phyloP scores from a whole-genome alignment of 2,113 vertebrate genomes.

The Zapornia atra region DNA sequence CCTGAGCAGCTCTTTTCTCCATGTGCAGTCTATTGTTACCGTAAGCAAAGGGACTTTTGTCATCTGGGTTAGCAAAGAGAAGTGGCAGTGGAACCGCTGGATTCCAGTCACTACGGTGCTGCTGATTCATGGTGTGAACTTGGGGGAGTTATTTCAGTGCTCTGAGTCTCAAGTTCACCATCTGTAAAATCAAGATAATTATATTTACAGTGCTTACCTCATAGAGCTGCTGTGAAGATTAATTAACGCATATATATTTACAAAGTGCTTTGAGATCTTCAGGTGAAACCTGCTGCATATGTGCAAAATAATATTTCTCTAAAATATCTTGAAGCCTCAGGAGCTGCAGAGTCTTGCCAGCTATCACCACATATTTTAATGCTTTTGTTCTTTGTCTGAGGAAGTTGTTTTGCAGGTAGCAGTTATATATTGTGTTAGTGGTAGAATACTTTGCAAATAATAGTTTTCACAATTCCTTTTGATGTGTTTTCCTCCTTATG shows the following conservation, averaged over 20 bases:
- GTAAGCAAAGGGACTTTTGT: neutral
- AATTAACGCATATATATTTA: constrained; percentile 67
- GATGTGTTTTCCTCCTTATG: neutral
- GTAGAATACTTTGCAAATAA: neutral
- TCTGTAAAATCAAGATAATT: constrained; percentile 66
- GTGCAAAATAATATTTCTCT: constrained; percentile 30
- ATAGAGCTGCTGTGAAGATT: constrained; percentile 57
- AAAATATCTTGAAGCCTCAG: constrained; percentile 6
- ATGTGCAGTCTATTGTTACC: neutral
- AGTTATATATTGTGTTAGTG: neutral
- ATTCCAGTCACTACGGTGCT: neutral
- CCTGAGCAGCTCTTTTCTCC: neutral
- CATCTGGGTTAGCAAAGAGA: neutral
- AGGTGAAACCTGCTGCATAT: constrained; percentile 34
- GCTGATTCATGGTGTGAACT: constrained; percentile 28
- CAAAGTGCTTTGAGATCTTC: constrained; percentile 59
- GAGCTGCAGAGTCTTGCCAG: neutral
- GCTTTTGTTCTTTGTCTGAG: neutral
- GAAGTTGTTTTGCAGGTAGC: neutral
- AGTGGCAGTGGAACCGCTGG: neutral
- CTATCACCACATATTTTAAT: neutral
- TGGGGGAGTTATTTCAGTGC: constrained; percentile 45
- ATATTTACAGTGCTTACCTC: constrained; percentile 61
- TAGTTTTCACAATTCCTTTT: neutral
- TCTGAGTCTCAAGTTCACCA: constrained; percentile 58